phyloP scores from a whole-genome alignment of 2,113 vertebrate species.

The Romanogobio albipinnatus region DNA sequence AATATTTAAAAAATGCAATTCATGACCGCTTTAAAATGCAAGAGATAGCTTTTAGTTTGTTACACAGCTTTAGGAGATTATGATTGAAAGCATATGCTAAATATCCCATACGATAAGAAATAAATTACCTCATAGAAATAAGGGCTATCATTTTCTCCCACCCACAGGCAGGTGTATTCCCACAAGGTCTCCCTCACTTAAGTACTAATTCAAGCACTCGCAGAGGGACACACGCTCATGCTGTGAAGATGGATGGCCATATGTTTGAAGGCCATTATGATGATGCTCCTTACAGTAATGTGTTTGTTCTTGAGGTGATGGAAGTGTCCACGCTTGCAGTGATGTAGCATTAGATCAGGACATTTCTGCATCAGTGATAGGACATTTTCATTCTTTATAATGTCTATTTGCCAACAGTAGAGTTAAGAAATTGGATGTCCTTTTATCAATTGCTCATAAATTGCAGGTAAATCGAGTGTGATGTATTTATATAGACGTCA shows the following conservation, averaged over 20 bases:
- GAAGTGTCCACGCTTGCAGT: neutral
- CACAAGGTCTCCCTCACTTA: constrained; percentile 40
- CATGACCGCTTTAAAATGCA: neutral
- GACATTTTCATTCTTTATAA: neutral
- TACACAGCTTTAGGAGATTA: neutral
- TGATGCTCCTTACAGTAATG: constrained; percentile 35
- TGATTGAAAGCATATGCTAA: constrained; percentile 7
- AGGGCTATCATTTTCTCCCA: constrained; percentile 5
- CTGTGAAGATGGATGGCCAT: constrained; percentile 42
- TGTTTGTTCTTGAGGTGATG: constrained; percentile 43
- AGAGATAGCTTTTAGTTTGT: neutral
- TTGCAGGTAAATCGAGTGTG: constrained; percentile 20
- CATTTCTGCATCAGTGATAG: neutral
- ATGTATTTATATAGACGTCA: constrained; percentile 29
- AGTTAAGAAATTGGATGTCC: constrained; percentile 23
- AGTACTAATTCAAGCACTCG: constrained; percentile 33
- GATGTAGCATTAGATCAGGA: constrained; percentile 14
- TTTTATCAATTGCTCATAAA: constrained; percentile 25
- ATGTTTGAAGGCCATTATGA: constrained; percentile 46
- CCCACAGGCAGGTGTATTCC: constrained; percentile 26
- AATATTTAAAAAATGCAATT: neutral
- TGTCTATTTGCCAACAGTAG: neutral
- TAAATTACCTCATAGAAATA: constrained; percentile 24
- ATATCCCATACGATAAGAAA: neutral
- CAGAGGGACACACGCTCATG: constrained; percentile 24